A percentile compares a stretch with the other conserved stretches of the same genome.
phyloP scores from a whole-genome alignment of 2,888 invertebrate species.

The Tipula lateralis region DNA sequence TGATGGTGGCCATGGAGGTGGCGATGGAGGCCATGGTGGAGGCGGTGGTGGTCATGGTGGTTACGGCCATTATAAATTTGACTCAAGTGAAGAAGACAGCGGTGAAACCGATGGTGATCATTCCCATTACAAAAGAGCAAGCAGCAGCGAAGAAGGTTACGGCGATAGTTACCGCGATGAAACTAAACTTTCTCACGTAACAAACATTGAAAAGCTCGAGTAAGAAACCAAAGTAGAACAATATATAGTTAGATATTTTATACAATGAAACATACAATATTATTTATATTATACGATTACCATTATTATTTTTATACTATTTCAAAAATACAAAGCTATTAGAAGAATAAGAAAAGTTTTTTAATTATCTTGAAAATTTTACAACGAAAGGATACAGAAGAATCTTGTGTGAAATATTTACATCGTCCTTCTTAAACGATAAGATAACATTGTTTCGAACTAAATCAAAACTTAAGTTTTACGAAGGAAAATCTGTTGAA shows the following conservation, averaged over 20 bases:
- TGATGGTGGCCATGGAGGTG: not conserved
- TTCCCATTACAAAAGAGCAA: not conserved
- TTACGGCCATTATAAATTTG: not conserved
- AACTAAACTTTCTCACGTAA: not conserved
- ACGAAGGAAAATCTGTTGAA: not conserved
- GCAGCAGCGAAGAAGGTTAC: not conserved
- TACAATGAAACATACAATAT: constrained; percentile 1
- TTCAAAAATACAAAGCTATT: not conserved
- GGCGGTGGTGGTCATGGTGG: not conserved
- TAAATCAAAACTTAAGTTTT: not conserved
- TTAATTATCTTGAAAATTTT: not conserved
- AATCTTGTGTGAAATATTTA: no score
- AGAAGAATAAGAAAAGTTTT: not conserved
- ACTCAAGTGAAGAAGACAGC: not conserved
- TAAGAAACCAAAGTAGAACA: not conserved
- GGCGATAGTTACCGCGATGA: not conserved
- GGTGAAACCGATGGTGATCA: not conserved
- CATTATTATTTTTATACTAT: not conserved
- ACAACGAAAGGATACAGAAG: not conserved
- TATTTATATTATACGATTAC: not conserved
- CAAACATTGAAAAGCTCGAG: not conserved
- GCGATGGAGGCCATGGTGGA: not conserved
- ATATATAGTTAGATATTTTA: not conserved
- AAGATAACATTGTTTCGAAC: not conserved
- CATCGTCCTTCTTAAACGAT: not conserved